A percentile compares a stretch with the other conserved stretches of the same genome.
Evolutionary conservation across 2,113 vertebrate genomes (phyloP).

Genomic region (Steatornis caripensis): DNA sequence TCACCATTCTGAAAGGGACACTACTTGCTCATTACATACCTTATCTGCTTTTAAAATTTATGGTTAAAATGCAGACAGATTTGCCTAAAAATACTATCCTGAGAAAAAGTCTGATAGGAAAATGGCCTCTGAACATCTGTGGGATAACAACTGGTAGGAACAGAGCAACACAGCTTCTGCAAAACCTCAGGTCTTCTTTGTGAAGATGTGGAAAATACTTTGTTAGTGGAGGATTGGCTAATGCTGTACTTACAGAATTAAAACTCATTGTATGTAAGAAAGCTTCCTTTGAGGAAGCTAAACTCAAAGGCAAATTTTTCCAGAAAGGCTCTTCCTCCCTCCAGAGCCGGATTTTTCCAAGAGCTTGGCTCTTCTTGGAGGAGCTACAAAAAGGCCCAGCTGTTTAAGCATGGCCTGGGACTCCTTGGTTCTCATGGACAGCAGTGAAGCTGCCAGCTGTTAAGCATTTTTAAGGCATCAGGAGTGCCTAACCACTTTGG

Average conservation of each 20-base stretch:
- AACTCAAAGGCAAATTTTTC: background rate
- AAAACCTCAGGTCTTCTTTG: background rate
- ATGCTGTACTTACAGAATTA: background rate
- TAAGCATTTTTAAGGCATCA: background rate
- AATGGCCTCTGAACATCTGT: background rate
- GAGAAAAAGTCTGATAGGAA: background rate
- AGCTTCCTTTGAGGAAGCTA: background rate
- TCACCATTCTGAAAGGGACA: background rate
- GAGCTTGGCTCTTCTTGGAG: background rate
- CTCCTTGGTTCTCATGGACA: background rate
- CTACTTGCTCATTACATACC: background rate
- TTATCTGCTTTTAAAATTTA: background rate
- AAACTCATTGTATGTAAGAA: fast-evolving
- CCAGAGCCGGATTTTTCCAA: background rate
- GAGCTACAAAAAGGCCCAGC: background rate
- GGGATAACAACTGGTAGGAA: background rate
- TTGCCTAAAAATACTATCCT: background rate
- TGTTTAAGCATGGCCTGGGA: background rate
- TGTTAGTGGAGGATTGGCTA: background rate
- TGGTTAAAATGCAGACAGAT: background rate
- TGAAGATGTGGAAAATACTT: background rate
- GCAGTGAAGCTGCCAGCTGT: background rate
- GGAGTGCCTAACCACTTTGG: background rate
- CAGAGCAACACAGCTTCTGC: background rate
- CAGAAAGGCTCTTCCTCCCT: background rate